Conservation (phyloP, 2,888 invertebrate species). For the Hypomecis punctinalis region DNA sequence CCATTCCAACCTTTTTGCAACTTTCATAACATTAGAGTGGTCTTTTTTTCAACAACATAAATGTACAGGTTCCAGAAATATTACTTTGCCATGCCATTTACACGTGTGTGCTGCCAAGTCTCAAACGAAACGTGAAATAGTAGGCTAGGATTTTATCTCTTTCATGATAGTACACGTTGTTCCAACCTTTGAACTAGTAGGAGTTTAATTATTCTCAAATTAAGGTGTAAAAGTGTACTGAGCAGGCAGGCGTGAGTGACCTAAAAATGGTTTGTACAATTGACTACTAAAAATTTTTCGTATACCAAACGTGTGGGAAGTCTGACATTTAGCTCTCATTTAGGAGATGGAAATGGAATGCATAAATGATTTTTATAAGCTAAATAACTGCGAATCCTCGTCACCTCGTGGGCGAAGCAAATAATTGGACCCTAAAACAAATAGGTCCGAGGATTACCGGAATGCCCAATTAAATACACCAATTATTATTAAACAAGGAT, state of each 20-base stretch:
- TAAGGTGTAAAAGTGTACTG: no score
- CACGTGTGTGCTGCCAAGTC: no score
- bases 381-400: conserved; percentile 10
- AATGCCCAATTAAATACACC: conserved; percentile 21
- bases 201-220: no score
- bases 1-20: background rate
- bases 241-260: no score
- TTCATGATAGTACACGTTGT: no score
- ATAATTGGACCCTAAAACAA: conserved; percentile 26
- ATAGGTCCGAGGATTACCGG: conserved; percentile 18
- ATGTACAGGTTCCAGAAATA: no score
- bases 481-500: conserved; percentile 9
- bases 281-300: background rate
- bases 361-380: conserved; percentile 5
- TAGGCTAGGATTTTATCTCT: no score
- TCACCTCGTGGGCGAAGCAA: conserved; percentile 17
- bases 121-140: no score
- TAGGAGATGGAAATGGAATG: background rate
- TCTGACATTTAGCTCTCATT: conserved; percentile 8
- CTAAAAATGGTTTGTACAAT: background rate
- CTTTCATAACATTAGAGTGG: background rate
- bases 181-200: no score
- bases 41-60: background rate
- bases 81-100: no score
- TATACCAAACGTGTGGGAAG: background rate